Evolutionary conservation across 1,140 invertebrate genomes (phyloP).

Genomic region (Leptonema lineaticorne): DNA sequence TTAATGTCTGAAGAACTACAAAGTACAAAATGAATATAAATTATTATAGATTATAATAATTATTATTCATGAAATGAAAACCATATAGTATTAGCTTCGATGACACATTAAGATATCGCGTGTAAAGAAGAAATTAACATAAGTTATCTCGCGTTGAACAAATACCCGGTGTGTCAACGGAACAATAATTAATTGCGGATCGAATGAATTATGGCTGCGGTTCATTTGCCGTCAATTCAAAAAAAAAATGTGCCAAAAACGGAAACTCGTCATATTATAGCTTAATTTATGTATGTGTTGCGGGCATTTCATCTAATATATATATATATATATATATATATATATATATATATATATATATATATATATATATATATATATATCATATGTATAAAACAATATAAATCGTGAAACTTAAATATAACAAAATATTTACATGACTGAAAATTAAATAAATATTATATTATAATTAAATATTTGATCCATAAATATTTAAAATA

Average conservation of each 20-base stretch:
- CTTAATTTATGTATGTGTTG: too few relatives aligned
- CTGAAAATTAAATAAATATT: neutral
- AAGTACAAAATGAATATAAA: too few relatives aligned
- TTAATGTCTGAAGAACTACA: too few relatives aligned
- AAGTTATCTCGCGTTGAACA: slow-evolving; percentile 8
- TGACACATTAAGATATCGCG: slow-evolving; percentile 16
- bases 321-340: too few relatives aligned
- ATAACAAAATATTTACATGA: neutral
- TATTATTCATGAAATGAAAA: neutral
- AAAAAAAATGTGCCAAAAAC: neutral
- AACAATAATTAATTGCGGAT: slow-evolving; percentile 9
- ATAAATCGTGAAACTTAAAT: neutral
- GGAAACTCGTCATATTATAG: neutral
- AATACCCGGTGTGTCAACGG: neutral
- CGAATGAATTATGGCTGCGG: neutral
- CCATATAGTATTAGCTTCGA: slow-evolving; percentile 8
- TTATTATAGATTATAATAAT: neutral
- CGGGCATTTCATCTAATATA: too few relatives aligned
- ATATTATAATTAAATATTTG: too few relatives aligned
- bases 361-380: too few relatives aligned
- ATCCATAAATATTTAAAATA: too few relatives aligned
- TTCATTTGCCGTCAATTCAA: neutral
- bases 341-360: too few relatives aligned
- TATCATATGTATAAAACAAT: too few relatives aligned
- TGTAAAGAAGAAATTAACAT: slow-evolving; percentile 1